phyloP scores from a whole-genome alignment of 2,888 invertebrate species.

The Gastrophysa polygoni region DNA sequence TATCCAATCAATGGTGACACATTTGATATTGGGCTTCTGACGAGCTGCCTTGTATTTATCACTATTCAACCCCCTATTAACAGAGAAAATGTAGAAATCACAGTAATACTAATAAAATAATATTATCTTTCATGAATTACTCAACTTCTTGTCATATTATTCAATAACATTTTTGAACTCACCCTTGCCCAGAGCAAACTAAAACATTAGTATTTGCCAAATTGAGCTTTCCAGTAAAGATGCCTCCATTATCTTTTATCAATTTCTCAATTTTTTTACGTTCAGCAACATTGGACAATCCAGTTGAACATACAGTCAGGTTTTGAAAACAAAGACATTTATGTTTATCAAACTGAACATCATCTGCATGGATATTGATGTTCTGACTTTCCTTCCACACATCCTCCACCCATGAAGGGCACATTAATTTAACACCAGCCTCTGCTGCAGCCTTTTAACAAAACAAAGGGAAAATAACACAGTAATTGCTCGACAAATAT shows the following conservation, averaged over 20 bases:
- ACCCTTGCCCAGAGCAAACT: constrained; percentile 61
- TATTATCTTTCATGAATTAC: too few relatives aligned
- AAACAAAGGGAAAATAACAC: too few relatives aligned
- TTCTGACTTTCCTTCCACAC: constrained; percentile 78
- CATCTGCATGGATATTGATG: constrained; percentile 67
- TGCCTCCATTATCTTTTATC: constrained; percentile 76
- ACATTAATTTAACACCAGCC: constrained; percentile 74
- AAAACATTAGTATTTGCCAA: constrained; percentile 64
- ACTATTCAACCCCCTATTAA: constrained; percentile 57
- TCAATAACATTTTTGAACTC: constrained; percentile 43
- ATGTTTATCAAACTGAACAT: constrained; percentile 66
- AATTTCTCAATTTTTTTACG: constrained; percentile 69
- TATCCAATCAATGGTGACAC: constrained; percentile 81
- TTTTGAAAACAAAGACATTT: constrained; percentile 77
- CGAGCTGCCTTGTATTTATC: constrained; percentile 73
- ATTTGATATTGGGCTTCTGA: constrained; percentile 60
- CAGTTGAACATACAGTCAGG: constrained; percentile 79
- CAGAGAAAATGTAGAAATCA: too few relatives aligned
- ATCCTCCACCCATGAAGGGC: constrained; percentile 76
- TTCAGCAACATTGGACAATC: constrained; percentile 65
- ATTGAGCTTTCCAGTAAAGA: constrained; percentile 56
- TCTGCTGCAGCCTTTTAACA: constrained; percentile 74
- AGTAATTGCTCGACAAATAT: too few relatives aligned
- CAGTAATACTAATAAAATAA: too few relatives aligned
- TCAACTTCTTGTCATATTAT: too few relatives aligned